Percentiles rank a stretch among this genome's conserved stretches.
phyloP scores from a whole-genome alignment of 2,888 invertebrate genomes.

The Amblyteles armatorius region DNA sequence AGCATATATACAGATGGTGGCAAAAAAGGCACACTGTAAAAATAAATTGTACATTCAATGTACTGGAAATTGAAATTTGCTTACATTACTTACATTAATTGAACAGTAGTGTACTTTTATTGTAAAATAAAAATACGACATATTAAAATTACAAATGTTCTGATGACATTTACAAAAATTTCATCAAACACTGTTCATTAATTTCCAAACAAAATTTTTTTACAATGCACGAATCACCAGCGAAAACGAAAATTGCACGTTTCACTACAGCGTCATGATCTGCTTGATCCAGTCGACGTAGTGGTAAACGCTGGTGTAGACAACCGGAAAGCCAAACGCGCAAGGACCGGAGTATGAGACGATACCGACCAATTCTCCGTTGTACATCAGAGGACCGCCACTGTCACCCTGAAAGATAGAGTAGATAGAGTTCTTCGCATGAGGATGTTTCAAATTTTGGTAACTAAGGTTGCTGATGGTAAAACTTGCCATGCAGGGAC shows the following conservation, averaged over 20 bases:
- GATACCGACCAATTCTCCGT: constrained; percentile 62
- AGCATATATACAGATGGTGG: not conserved
- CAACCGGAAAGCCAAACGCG: constrained; percentile 64
- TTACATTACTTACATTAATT: too few species aligned
- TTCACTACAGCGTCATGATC: not conserved
- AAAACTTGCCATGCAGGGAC: constrained; percentile 48
- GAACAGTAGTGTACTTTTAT: too few species aligned
- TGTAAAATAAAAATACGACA: too few species aligned
- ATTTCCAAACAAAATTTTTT: too few species aligned
- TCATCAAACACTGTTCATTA: too few species aligned
- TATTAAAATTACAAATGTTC: too few species aligned
- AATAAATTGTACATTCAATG: too few species aligned
- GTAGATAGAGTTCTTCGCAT: not conserved
- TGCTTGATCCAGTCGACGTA: constrained; percentile 55
- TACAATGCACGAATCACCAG: not conserved
- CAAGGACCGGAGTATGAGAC: constrained; percentile 69
- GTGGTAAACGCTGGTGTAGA: constrained; percentile 63
- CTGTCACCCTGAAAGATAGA: constrained; percentile 61
- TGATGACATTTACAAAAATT: too few species aligned
- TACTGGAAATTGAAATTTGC: too few species aligned
- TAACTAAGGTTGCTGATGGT: not conserved
- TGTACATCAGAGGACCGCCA: constrained; percentile 64
- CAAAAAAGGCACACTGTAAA: not conserved
- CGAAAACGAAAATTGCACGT: not conserved
- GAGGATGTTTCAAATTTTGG: not conserved